These are phyloP conservation scores for Limnodromus scolopaceus DNA, from an alignment of 2,797 vertebrate species.

Conservation along the genomic window DNA sequence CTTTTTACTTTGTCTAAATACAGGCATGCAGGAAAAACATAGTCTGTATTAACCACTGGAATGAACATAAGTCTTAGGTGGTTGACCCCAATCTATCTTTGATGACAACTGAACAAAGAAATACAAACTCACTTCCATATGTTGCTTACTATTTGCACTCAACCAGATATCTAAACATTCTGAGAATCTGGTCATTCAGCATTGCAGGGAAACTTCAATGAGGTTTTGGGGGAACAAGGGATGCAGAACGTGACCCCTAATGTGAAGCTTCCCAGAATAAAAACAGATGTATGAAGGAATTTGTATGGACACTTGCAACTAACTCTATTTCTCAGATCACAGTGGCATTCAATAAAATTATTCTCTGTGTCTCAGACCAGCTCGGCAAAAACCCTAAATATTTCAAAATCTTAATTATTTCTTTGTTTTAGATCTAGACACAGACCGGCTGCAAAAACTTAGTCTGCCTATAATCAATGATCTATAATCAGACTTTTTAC, in stretches of 20 bases:
- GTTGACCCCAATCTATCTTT: conserved; percentile 45
- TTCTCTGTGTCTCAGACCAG: not conserved
- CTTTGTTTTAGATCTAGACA: not conserved
- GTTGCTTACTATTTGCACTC: conserved; percentile 16
- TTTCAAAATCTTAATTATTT: not conserved
- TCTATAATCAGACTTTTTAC: not conserved
- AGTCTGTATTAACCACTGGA: not conserved
- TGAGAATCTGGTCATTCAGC: conserved; percentile 4
- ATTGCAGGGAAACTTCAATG: not conserved
- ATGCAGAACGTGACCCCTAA: not conserved
- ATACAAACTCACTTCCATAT: conserved; percentile 34
- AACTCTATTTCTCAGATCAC: not conserved
- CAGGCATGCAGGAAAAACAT: not conserved
- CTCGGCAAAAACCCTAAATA: not conserved
- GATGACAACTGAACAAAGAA: conserved; percentile 38
- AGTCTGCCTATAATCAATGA: not conserved
- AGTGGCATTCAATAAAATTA: not conserved
- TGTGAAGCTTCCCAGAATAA: not conserved
- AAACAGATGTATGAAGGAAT: not conserved
- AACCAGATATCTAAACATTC: conserved; percentile 17
- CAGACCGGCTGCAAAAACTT: not conserved
- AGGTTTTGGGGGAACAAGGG: not conserved
- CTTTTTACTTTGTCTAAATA: not conserved
- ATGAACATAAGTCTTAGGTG: not conserved
- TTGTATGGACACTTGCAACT: not conserved